Conservation (phyloP, 1,140 invertebrate genomes). For the Antheraea mylitta region DNA sequence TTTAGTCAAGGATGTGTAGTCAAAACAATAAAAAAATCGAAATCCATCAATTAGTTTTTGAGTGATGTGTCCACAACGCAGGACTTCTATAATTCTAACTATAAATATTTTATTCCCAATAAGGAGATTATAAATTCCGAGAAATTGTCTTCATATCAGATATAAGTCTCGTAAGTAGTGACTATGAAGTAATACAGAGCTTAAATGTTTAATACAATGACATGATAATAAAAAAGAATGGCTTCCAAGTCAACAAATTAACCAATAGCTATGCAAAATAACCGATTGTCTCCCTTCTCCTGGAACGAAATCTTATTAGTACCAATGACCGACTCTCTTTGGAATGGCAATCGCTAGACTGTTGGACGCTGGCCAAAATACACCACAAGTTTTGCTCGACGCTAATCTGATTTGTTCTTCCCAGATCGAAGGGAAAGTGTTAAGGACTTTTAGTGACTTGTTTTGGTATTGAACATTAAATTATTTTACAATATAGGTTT, state of each 20-base stretch:
- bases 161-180: too few relatives aligned
- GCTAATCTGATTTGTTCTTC: slow-evolving; percentile 65
- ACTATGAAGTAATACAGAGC: too few relatives aligned
- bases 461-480: not conserved
- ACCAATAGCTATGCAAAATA: slow-evolving; percentile 31
- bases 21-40: too few relatives aligned
- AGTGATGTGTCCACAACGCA: too few relatives aligned
- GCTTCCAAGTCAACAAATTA: not conserved
- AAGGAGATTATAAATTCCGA: too few relatives aligned
- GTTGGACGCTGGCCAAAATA: slow-evolving; percentile 61
- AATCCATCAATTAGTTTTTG: too few relatives aligned
- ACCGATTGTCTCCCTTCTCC: slow-evolving; percentile 42
- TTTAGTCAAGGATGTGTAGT: too few relatives aligned
- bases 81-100: too few relatives aligned
- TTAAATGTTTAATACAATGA: too few relatives aligned
- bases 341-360: slow-evolving; percentile 52
- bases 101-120: too few relatives aligned
- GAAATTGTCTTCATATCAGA: too few relatives aligned
- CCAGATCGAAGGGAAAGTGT: slow-evolving; percentile 24
- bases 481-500: not conserved
- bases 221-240: not conserved
- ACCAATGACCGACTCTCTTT: slow-evolving; percentile 42
- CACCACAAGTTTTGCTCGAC: slow-evolving; percentile 53
- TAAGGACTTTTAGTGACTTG: slow-evolving; percentile 20
- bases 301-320: slow-evolving; percentile 43